Base-by-base conservation (phyloP, 2,888 invertebrate species). In the Drosophila anomelani region DNA sequence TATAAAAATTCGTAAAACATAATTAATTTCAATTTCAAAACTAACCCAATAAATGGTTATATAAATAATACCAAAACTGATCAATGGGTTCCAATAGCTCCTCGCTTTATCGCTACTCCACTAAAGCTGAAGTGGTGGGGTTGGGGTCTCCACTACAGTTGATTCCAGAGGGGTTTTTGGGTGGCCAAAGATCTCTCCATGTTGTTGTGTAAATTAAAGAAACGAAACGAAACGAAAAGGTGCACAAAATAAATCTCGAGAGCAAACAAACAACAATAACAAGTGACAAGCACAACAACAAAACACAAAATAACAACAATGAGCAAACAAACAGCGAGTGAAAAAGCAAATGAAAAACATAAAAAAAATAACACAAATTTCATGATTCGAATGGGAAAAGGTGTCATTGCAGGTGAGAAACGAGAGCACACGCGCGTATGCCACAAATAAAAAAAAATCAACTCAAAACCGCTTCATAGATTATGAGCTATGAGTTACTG, bases 371-470 rank as follows among this genome's bases (percentile, higher is more conserved):
- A 26, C 61, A 81, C 71, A 77, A 75, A 69, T 74, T 76, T 81
- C 77, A 76, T 79, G 77, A 79, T 86, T 83, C 56, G 46, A 54
- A 60, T 61, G 39, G 57, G n/a, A 55, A 57, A 70, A 84, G 82
- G 87, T 84, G 84, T 85, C 83, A 77, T 82, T 83, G 78, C 81
- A 83, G 88, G 85, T 85, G 88, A 85, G 88, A 85, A 85, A 85
- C 88, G 88, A 79, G 85, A 83, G 83, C 85, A 85, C 83, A 83
- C 79, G 26, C 79, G 81, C 73, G 83, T 76, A 54, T 69, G 54
- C 73, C 73, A 44, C 47, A 47, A 47, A 29, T 8, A 29, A 47
- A 32, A 29, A 23, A 23, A 23, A 23, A 20, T 20, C 23, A 3
- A 12, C 17, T 13, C 15, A 8, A 13, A 9, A 26, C 36, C 13